Percentiles rank a stretch among this genome's conserved stretches.
Evolutionary conservation across 2,888 invertebrate species (phyloP).

Genomic region (Sesia apiformis): DNA sequence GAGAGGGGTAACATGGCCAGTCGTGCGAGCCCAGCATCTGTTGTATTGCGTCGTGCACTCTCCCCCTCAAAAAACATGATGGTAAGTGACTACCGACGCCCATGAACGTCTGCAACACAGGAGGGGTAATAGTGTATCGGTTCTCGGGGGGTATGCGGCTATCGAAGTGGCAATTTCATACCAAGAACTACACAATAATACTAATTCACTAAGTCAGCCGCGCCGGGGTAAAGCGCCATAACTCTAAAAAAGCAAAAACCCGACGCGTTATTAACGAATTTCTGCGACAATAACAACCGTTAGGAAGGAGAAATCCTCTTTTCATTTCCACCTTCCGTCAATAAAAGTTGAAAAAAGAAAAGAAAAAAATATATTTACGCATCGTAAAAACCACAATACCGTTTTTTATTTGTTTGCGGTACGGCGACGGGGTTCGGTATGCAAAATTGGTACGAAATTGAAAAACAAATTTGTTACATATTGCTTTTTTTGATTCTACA

Average conservation of each 20-base stretch:
- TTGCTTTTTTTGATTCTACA: constrained; percentile 62
- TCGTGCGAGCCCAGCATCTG: too few relatives aligned
- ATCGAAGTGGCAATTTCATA: too few relatives aligned
- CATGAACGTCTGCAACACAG: too few relatives aligned
- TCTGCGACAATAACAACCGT: constrained; percentile 28
- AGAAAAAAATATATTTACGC: constrained; percentile 47
- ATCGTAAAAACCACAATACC: constrained; percentile 67
- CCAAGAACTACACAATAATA: too few relatives aligned
- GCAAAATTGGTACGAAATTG: constrained; percentile 74
- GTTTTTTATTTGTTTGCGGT: constrained; percentile 54
- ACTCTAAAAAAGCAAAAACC: constrained; percentile 14
- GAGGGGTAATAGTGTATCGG: too few relatives aligned
- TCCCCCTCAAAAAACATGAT: too few relatives aligned
- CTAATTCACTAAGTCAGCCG: too few relatives aligned
- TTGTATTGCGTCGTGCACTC: too few relatives aligned
- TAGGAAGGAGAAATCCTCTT: constrained; percentile 38
- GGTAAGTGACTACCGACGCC: too few relatives aligned
- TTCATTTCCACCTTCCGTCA: constrained; percentile 53
- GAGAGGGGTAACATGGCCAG: too few relatives aligned
- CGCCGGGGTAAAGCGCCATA: not conserved
- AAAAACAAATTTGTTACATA: constrained; percentile 75
- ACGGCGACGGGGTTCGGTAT: constrained; percentile 49
- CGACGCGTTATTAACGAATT: constrained; percentile 38
- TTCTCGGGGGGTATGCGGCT: too few relatives aligned
- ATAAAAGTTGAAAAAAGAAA: constrained; percentile 44